These are phyloP conservation scores for Serrognathus titanus DNA, from an alignment of 2,888 invertebrate species.

Conservation along the genomic window DNA sequence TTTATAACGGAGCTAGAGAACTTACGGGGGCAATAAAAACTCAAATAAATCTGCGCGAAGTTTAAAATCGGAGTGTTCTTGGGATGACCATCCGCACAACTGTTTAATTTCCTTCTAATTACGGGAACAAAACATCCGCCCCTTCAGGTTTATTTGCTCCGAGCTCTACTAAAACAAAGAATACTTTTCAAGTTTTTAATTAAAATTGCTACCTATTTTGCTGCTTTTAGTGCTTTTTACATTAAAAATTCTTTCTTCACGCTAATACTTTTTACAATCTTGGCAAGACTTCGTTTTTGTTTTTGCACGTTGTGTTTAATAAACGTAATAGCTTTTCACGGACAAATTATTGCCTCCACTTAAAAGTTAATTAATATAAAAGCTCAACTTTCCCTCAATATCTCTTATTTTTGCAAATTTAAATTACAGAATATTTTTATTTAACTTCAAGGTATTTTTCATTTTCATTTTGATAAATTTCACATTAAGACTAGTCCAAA, in stretches of 20 bases:
- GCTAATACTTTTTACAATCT: slow-evolving; percentile 2
- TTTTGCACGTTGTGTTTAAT: not conserved
- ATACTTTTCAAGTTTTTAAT: slow-evolving; percentile 50
- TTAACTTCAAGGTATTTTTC: too few species aligned
- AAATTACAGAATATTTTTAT: too few species aligned
- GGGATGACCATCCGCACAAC: slow-evolving; percentile 38
- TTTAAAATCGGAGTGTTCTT: slow-evolving; percentile 38
- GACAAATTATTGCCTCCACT: not conserved
- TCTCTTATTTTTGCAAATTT: too few species aligned
- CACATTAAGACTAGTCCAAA: too few species aligned
- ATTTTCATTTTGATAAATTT: too few species aligned
- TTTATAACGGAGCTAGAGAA: slow-evolving; percentile 34
- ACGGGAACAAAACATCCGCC: slow-evolving; percentile 45
- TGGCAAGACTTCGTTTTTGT: not conserved
- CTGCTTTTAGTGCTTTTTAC: slow-evolving; percentile 40
- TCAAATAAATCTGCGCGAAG: slow-evolving; percentile 38
- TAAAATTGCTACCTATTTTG: slow-evolving; percentile 49
- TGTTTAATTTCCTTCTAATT: slow-evolving; percentile 49
- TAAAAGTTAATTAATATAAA: slow-evolving; percentile 1
- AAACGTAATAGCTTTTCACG: not conserved
- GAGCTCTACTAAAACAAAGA: slow-evolving; percentile 45
- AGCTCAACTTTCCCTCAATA: not conserved
- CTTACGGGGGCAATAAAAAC: slow-evolving; percentile 31
- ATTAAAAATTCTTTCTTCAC: slow-evolving; percentile 2
- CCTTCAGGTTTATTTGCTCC: slow-evolving; percentile 46